Base-by-base conservation (phyloP, 1,140 invertebrate species). In the Lordiphosa mommai region DNA sequence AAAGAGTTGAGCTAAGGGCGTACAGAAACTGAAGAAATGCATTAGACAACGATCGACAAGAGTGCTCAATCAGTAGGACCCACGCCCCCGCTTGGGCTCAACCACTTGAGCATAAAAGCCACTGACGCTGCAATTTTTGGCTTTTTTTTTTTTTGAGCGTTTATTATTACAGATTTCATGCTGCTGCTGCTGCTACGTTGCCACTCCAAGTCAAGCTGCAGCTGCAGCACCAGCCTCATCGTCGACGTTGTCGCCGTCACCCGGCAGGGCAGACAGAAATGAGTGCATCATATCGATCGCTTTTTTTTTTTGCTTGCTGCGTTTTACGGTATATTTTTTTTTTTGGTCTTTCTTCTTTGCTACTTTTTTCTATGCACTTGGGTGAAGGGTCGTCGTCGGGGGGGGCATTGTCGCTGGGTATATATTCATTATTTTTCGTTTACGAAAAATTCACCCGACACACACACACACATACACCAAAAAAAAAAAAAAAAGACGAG, bases 211-310 rank as follows among this genome's bases (percentile, higher is more conserved):
- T 64, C 51, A 61, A 67, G 56, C 46, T 29, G 44, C 69, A 49
- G 58, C 65, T 49, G 37, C 73, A 32, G 23, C 32, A 9, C 16
- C 40, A 47, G 14, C 36, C 37, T 12, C 20, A 38, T 2, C 37
- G 23, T 30, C 40, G 53, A 23, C 40, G 56, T 49, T 38, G 50
- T 17, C 46, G 36, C 36, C 66, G 71, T 59, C 50, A 50, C 41
- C 57, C 60, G 80, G 69, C 85, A 86, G 80, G 74, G 80, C 86
- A 88, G 86, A 88, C 86, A 88, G 82, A 88, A 88, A 88, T 88
- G 86, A 88, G 86, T 88, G 86, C 86, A 88, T 88, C 86, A 88
- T 88, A 88, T 88, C 86, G 86, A 88, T 88, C 86, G 86, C 64
- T 72, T 74, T 76, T 82, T 71, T 71, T 76, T 86, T 86, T 80